Evolutionary conservation across 1,140 invertebrate species (phyloP).

Genomic region (Scaptomyza hsui): DNA sequence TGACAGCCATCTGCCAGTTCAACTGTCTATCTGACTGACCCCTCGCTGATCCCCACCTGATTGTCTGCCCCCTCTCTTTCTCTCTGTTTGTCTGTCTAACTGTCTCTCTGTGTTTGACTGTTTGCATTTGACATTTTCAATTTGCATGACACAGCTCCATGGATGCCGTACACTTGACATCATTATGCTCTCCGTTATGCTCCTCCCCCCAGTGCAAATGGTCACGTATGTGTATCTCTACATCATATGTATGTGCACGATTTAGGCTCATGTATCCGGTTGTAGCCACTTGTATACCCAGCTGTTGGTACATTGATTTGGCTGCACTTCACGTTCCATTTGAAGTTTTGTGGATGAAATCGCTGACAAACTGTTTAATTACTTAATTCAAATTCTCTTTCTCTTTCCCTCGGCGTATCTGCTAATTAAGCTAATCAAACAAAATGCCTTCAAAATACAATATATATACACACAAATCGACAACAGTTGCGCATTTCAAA

Average conservation of each 20-base stretch:
- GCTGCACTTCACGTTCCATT: slow-evolving; percentile 8
- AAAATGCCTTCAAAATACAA: slow-evolving; percentile 54
- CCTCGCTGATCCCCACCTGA: background rate
- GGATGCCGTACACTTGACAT: slow-evolving; percentile 30
- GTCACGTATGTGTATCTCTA: slow-evolving; percentile 9
- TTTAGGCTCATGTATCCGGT: background rate
- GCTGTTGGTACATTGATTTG: background rate
- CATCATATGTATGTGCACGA: background rate
- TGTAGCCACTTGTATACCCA: background rate
- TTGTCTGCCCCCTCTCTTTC: background rate
- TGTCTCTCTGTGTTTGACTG: slow-evolving; percentile 56
- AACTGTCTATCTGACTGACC: slow-evolving; percentile 32
- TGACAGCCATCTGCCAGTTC: slow-evolving; percentile 49
- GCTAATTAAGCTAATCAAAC: slow-evolving; percentile 59
- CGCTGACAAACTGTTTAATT: slow-evolving; percentile 25
- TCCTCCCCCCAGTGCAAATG: slow-evolving; percentile 1
- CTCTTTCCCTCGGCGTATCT: background rate
- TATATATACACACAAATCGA: background rate
- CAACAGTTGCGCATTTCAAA: slow-evolving; percentile 26
- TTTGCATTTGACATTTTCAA: slow-evolving; percentile 82
- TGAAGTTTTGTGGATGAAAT: slow-evolving; percentile 4
- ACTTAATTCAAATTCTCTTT: background rate
- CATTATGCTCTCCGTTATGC: slow-evolving; percentile 4
- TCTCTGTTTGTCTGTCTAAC: slow-evolving; percentile 23
- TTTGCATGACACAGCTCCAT: slow-evolving; percentile 68